phyloP scores from a whole-genome alignment of 2,113 vertebrate genomes.

The Callipepla squamata region DNA sequence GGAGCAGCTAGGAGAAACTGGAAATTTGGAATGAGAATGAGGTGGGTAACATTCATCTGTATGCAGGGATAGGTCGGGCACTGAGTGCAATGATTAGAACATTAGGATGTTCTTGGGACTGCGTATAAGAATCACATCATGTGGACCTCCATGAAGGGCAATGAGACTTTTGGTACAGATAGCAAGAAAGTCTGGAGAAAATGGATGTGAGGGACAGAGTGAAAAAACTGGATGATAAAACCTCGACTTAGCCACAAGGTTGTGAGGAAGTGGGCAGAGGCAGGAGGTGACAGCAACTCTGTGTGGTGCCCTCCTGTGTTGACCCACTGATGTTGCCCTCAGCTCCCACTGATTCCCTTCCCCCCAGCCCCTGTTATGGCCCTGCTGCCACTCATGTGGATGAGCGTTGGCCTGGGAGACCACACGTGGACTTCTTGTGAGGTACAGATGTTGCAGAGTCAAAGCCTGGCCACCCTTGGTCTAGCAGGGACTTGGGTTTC shows the following conservation, averaged over 20 bases:
- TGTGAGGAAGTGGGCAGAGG: not conserved
- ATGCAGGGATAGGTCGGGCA: rapidly evolving
- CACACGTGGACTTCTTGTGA: slow-evolving; percentile 68
- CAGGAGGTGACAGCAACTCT: not conserved
- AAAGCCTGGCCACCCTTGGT: slow-evolving; percentile 67
- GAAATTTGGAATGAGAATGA: not conserved
- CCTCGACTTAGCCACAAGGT: not conserved
- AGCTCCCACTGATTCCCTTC: slow-evolving; percentile 34
- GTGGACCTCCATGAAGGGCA: not conserved
- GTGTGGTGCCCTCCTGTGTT: not conserved
- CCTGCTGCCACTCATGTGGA: slow-evolving; percentile 58
- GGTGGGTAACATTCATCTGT: not conserved
- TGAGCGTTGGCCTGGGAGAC: rapidly evolving
- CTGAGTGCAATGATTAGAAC: not conserved
- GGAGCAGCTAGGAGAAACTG: not conserved
- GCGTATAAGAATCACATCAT: not conserved
- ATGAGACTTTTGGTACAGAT: not conserved
- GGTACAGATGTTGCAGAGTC: slow-evolving; percentile 66
- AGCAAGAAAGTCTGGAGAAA: not conserved
- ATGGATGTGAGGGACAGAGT: not conserved
- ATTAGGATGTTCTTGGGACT: not conserved
- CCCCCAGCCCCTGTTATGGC: not conserved
- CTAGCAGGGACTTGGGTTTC: slow-evolving; percentile 58
- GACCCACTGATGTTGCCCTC: not conserved
- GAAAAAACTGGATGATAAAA: not conserved